Conservation (phyloP, 2,113 vertebrate species). For the Microtus ochrogaster region DNA sequence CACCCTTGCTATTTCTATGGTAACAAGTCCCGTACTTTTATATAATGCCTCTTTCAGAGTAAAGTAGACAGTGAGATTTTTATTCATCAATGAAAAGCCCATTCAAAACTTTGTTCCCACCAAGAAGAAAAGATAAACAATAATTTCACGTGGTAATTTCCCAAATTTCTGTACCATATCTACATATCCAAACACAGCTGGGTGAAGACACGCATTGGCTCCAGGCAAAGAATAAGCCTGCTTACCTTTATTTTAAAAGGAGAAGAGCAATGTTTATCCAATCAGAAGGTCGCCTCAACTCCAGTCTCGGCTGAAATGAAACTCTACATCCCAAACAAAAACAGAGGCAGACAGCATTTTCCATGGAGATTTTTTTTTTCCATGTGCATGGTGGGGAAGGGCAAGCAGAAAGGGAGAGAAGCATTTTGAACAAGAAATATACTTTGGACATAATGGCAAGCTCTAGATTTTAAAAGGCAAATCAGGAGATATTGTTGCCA, state of each 20-base stretch:
- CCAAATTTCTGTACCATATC: constrained; percentile 74
- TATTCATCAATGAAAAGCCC: constrained; percentile 77
- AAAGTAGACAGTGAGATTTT: constrained; percentile 74
- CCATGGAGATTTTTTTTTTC: not conserved
- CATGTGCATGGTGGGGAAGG: not conserved
- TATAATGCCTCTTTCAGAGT: constrained; percentile 54
- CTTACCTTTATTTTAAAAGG: constrained; percentile 23
- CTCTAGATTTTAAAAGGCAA: not conserved
- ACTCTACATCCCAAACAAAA: not conserved
- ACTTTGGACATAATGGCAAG: not conserved
- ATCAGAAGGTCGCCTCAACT: not conserved
- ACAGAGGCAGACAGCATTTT: not conserved
- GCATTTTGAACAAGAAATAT: not conserved
- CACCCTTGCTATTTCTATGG: constrained; percentile 1
- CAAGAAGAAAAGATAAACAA: constrained; percentile 80
- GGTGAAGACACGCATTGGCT: constrained; percentile 40
- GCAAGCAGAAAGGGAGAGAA: too few relatives aligned
- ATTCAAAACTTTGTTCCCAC: constrained; percentile 76
- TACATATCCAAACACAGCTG: constrained; percentile 80
- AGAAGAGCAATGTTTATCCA: not conserved
- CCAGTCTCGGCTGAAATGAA: not conserved
- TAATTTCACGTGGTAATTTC: constrained; percentile 79
- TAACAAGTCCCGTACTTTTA: not conserved
- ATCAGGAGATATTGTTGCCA: not conserved
- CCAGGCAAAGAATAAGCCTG: constrained; percentile 12